A percentile compares a stretch with the other conserved stretches of the same genome.
phyloP scores from a whole-genome alignment of 2,113 vertebrate genomes.

The Corythoichthys intestinalis region DNA sequence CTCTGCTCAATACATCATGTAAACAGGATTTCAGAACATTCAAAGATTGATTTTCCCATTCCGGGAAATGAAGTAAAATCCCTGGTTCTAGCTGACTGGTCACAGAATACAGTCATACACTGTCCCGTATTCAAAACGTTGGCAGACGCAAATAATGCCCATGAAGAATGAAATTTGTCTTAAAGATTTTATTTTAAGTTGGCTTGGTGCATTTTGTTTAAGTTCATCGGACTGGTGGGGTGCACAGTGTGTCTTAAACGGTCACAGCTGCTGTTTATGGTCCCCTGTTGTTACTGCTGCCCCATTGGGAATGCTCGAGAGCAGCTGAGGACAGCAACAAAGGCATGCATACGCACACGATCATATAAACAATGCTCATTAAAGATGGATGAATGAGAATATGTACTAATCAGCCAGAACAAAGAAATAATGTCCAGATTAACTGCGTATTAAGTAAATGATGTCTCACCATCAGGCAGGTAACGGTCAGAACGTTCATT shows the following conservation, averaged over 20 bases:
- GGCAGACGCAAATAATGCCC: background rate
- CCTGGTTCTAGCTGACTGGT: background rate
- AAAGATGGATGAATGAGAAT: background rate
- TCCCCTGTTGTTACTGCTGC: conserved; percentile 57
- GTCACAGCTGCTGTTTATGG: conserved; percentile 64
- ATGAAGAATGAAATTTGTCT: background rate
- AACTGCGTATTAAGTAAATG: background rate
- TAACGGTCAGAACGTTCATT: background rate
- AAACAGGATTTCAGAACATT: conserved; percentile 2
- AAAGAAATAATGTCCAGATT: background rate
- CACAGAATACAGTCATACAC: background rate
- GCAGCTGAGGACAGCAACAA: conserved; percentile 53
- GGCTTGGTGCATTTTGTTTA: conserved; percentile 7
- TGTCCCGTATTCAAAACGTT: background rate
- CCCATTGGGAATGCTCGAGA: conserved; percentile 45
- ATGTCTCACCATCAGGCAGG: background rate
- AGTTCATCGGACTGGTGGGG: conserved; percentile 15
- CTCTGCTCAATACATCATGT: background rate
- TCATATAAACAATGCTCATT: conserved; percentile 8
- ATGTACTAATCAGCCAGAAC: conserved; percentile 6
- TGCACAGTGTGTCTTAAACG: conserved; percentile 39
- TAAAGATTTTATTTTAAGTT: background rate
- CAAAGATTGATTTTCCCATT: background rate
- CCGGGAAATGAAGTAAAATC: background rate
- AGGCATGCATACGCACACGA: conserved; percentile 14